A percentile compares a stretch with the other conserved stretches of the same genome.
Conservation (phyloP, 2,113 vertebrate genomes). For the Crypturellus undulatus region DNA sequence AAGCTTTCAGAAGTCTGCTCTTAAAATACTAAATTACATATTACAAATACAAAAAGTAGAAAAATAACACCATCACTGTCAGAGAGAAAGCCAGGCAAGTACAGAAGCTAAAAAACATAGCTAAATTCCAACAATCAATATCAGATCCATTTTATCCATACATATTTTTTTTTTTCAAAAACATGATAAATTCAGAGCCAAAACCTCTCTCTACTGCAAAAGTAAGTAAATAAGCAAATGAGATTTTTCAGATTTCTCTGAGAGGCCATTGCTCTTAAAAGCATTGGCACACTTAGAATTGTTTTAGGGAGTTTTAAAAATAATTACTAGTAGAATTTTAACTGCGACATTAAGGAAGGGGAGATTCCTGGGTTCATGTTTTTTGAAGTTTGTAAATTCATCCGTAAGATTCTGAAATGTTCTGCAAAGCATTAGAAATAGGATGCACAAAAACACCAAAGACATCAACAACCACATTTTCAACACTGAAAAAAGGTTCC, state of each 20-base stretch:
- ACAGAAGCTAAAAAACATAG: neutral
- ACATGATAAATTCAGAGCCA: neutral
- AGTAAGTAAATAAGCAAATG: neutral
- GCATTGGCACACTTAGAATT: neutral
- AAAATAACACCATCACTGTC: neutral
- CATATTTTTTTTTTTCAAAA: neutral
- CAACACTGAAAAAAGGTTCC: neutral
- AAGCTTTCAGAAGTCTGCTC: neutral
- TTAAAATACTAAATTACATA: neutral
- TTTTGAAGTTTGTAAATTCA: neutral
- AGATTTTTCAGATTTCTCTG: neutral
- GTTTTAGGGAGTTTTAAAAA: neutral
- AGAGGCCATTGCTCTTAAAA: neutral
- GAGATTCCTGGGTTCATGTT: neutral
- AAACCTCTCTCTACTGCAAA: neutral
- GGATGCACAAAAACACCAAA: neutral
- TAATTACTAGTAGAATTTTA: neutral
- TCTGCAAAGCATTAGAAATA: neutral
- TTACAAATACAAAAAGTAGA: neutral
- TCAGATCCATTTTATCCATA: neutral
- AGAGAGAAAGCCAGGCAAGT: neutral
- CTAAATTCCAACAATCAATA: neutral
- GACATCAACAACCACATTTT: neutral
- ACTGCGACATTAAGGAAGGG: neutral
- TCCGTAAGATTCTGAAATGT: too few relatives aligned